phyloP scores from a whole-genome alignment of 2,113 vertebrate species.

The human (Homo sapiens) region GRCh38 chr19:32296501-32297000 shows the following conservation, averaged over 20 bases:
- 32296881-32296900: not conserved
- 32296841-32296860: not conserved
- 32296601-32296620: not conserved
- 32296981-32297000: not conserved
- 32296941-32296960: not conserved
- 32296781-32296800: not conserved
- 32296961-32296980: not conserved
- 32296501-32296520: not conserved
- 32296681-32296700: not conserved
- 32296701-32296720: not conserved
- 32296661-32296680: not conserved
- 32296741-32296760: not conserved
- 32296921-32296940: not conserved
- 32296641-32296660: not conserved
- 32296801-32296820: not conserved
- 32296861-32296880: not conserved
- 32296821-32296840: not conserved
- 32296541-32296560: not conserved
- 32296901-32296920: not conserved
- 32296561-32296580: not conserved
- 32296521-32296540: too few species aligned
- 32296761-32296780: not conserved
- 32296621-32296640: not conserved
- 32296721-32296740: not conserved
- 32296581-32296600: not conserved